Evolutionary conservation across 2,888 invertebrate genomes (phyloP).

Genomic region (Dusona sp.): DNA sequence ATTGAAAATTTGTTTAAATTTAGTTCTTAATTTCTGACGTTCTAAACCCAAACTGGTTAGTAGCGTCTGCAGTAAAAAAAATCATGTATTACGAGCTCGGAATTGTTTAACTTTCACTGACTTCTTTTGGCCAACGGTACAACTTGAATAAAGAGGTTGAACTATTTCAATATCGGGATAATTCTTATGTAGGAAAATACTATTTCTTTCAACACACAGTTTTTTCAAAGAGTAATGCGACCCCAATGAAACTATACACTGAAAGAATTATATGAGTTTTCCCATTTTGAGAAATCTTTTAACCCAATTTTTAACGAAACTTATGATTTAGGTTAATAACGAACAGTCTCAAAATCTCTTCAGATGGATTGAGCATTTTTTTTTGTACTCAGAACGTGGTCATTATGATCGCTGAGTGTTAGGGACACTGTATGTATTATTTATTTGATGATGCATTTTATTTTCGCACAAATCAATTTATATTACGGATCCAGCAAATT

Average conservation of each 20-base stretch:
- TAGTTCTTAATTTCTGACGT: neutral
- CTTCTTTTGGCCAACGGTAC: neutral
- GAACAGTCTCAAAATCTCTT: constrained; percentile 21
- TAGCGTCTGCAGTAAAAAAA: too few species aligned
- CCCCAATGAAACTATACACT: neutral
- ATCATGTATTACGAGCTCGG: too few species aligned
- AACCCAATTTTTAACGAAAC: neutral
- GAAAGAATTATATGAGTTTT: neutral
- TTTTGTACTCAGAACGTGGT: constrained; percentile 38
- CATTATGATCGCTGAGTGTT: constrained; percentile 4
- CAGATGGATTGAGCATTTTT: constrained; percentile 47
- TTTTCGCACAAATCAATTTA: constrained; percentile 36
- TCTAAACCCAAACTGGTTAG: too few species aligned
- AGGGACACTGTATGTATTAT: constrained; percentile 4
- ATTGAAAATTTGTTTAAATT: neutral
- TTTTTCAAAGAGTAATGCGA: too few species aligned
- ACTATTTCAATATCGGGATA: neutral
- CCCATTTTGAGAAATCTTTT: neutral
- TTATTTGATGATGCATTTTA: constrained; percentile 33
- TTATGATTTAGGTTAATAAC: constrained; percentile 26
- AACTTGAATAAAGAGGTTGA: neutral
- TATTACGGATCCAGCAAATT: constrained; percentile 43
- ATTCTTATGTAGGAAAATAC: neutral
- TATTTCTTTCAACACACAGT: too few species aligned
- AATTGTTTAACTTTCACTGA: neutral